Evolutionary conservation across 2,113 vertebrate species (phyloP).

Genomic region (Thalassoma bifasciatum): DNA sequence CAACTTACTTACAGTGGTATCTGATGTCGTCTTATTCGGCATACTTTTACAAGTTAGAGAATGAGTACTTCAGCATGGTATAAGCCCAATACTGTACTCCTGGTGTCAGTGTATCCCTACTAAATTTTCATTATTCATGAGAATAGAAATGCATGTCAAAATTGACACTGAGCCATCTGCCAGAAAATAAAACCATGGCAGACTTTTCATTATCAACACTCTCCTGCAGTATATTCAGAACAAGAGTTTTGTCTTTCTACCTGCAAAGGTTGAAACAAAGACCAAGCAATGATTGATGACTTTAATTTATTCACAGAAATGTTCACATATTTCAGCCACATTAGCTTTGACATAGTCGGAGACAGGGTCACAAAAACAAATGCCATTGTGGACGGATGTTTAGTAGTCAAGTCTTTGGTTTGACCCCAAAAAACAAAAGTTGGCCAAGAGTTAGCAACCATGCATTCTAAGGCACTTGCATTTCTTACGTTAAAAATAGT

Average conservation of each 20-base stretch:
- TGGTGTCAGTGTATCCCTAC: too few species aligned
- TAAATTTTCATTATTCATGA: too few species aligned
- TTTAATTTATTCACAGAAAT: constrained; percentile 65
- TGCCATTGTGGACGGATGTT: constrained; percentile 10
- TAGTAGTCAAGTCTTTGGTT: constrained; percentile 40
- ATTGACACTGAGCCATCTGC: neutral
- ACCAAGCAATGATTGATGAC: constrained; percentile 18
- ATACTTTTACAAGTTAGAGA: too few species aligned
- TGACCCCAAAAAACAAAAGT: constrained; percentile 17
- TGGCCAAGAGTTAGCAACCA: constrained; percentile 42
- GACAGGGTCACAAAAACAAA: constrained; percentile 32
- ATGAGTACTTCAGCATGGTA: too few species aligned
- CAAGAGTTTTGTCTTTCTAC: neutral
- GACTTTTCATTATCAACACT: neutral
- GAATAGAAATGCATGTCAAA: too few species aligned
- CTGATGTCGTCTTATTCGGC: too few species aligned
- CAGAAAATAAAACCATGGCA: neutral
- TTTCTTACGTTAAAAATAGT: constrained; percentile 53
- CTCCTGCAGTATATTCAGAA: neutral
- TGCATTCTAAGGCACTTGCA: constrained; percentile 74
- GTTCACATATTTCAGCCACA: constrained; percentile 43
- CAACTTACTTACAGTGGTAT: too few species aligned
- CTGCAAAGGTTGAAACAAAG: neutral
- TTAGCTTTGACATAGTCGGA: constrained; percentile 5
- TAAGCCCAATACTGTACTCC: too few species aligned